A percentile compares a stretch with the other conserved stretches of the same genome.
Evolutionary conservation across 2,113 vertebrate species (phyloP).

Genomic region (Cyprinodon tularosa): DNA sequence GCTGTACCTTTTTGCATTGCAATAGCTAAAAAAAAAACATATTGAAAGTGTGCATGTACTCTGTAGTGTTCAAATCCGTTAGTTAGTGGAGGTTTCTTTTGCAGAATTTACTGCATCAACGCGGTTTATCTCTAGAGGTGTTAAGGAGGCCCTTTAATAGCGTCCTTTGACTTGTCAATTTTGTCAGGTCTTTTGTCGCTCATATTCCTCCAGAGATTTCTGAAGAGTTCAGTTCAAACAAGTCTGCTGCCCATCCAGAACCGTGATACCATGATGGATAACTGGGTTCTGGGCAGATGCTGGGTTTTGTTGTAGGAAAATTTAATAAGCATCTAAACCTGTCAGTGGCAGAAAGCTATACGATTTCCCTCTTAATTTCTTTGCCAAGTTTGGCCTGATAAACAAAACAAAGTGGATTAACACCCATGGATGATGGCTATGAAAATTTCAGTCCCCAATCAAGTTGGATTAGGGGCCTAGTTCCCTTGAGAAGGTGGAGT

Average conservation of each 20-base stretch:
- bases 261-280: neutral
- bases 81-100: neutral
- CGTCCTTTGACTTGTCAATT: neutral
- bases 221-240: neutral
- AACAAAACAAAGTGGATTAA: too few species aligned
- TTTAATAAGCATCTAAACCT: neutral
- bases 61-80: neutral
- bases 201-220: neutral
- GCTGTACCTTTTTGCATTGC: neutral
- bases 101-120: neutral
- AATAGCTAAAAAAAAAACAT: neutral
- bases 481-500: too few species aligned
- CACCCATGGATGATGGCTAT: neutral
- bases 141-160: neutral
- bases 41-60: neutral
- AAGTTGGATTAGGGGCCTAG: too few species aligned
- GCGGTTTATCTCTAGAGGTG: neutral
- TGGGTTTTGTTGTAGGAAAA: neutral
- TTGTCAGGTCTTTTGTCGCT: neutral
- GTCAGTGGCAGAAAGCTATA: neutral
- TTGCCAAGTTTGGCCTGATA: too few species aligned
- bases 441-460: neutral
- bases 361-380: too few species aligned
- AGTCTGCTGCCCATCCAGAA: neutral
- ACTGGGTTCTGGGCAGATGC: neutral